Conservation (phyloP, 2,888 invertebrate genomes). For the Meloe dianella region DNA sequence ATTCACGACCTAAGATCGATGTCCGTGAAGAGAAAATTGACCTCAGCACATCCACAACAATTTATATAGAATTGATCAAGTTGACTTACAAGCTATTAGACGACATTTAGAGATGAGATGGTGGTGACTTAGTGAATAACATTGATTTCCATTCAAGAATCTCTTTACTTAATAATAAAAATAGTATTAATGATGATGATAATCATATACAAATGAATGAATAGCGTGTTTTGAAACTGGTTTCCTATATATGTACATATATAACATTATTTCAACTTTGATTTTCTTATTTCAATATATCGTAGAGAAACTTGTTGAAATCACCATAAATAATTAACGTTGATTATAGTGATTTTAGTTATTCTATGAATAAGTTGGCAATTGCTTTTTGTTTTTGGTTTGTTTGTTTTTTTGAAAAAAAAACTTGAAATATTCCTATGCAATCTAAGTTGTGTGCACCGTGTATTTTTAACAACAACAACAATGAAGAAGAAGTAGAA, state of each 20-base stretch:
- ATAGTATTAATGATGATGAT: background rate
- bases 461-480: background rate
- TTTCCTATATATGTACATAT: background rate
- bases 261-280: background rate
- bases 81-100: too few relatives aligned
- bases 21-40: slow-evolving; percentile 32
- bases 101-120: too few relatives aligned
- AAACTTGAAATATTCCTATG: background rate
- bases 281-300: background rate
- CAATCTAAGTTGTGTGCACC: background rate
- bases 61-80: too few relatives aligned
- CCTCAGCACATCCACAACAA: slow-evolving; percentile 15
- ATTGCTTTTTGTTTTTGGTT: background rate
- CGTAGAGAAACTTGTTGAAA: background rate
- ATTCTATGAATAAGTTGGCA: background rate
- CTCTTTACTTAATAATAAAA: background rate
- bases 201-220: background rate
- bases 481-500: background rate
- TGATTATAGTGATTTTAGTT: background rate
- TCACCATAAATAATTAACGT: background rate
- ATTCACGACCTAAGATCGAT: slow-evolving; percentile 24
- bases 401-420: background rate
- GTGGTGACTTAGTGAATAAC: too few relatives aligned
- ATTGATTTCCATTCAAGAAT: background rate
- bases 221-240: slow-evolving; percentile 1